Conservation (phyloP, 2,888 invertebrate species). For the Drosophila formosana region DNA sequence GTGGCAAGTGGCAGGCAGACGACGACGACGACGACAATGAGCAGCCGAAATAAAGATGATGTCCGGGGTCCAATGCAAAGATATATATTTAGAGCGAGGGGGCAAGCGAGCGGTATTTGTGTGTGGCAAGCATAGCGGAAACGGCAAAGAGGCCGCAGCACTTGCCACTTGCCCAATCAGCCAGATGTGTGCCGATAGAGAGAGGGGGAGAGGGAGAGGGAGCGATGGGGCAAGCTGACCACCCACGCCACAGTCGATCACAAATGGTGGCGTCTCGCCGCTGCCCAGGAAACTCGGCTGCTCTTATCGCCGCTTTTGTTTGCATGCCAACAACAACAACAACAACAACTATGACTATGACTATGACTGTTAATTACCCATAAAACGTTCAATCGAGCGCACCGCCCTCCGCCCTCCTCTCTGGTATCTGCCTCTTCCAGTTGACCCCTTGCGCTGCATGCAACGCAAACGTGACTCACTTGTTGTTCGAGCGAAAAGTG, state of each 20-base stretch:
- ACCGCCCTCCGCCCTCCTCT: conserved; percentile 13
- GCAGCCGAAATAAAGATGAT: conserved; percentile 21
- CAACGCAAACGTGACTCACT: conserved; percentile 50
- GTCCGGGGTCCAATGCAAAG: conserved; percentile 12
- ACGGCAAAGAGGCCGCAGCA: conserved; percentile 31
- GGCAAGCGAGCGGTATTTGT: background rate
- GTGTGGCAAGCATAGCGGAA: conserved; percentile 21
- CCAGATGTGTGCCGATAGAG: conserved; percentile 37
- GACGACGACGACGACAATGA: conserved; percentile 29
- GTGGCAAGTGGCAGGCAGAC: conserved; percentile 4
- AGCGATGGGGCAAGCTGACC: conserved; percentile 21
- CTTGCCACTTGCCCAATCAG: conserved; percentile 52
- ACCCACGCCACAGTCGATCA: conserved; percentile 36
- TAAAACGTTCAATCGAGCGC: conserved; percentile 57
- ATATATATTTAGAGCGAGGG: background rate
- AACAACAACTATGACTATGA: conserved; percentile 22
- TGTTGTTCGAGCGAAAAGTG: conserved; percentile 21
- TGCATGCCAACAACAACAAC: conserved; percentile 28
- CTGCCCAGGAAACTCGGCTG: background rate
- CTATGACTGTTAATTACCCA: conserved; percentile 51
- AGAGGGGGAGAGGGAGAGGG: background rate
- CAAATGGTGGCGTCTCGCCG: conserved; percentile 10
- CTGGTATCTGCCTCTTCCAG: background rate
- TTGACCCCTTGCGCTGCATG: conserved; percentile 1
- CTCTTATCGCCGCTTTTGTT: conserved; percentile 43